Conservation (phyloP, 2,888 invertebrate genomes). For the Agrotis puta region DNA sequence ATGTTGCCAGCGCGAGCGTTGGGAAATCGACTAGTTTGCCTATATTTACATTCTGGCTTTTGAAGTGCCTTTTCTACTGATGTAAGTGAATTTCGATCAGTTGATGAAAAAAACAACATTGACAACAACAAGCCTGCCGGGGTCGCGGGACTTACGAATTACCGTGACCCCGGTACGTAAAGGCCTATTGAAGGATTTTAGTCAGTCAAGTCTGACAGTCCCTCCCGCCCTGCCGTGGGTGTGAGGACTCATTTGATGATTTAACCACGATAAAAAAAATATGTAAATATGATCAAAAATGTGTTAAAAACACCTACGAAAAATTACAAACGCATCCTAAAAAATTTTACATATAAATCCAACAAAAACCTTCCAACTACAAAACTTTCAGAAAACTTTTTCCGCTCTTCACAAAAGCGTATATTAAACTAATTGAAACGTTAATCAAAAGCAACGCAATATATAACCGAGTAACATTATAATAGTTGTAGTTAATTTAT, state of each 20-base stretch:
- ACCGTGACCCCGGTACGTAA: too few relatives aligned
- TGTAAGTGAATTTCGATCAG: not conserved
- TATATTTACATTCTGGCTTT: constrained; percentile 59
- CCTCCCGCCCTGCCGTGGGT: too few relatives aligned
- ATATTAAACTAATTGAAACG: constrained; percentile 45
- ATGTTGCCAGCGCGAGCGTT: constrained; percentile 73
- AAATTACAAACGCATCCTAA: not conserved
- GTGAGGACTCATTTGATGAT: too few relatives aligned
- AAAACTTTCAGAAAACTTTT: not conserved
- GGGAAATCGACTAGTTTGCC: constrained; percentile 70
- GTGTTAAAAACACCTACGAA: too few relatives aligned
- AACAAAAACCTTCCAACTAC: not conserved
- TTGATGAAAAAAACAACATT: not conserved
- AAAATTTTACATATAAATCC: not conserved
- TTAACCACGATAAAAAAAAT: too few relatives aligned
- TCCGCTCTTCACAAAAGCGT: not conserved
- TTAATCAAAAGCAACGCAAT: constrained; percentile 53
- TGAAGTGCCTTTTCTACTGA: constrained; percentile 14
- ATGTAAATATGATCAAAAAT: too few relatives aligned
- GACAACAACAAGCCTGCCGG: too few relatives aligned
- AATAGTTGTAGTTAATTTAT: constrained; percentile 76
- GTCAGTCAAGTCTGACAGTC: too few relatives aligned
- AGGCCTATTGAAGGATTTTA: too few relatives aligned
- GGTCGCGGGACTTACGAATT: too few relatives aligned
- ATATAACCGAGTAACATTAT: constrained; percentile 55